Percentiles rank a stretch among this genome's conserved stretches.
phyloP scores from a whole-genome alignment of 2,797 vertebrate species.

The Babyrousa celebensis region DNA sequence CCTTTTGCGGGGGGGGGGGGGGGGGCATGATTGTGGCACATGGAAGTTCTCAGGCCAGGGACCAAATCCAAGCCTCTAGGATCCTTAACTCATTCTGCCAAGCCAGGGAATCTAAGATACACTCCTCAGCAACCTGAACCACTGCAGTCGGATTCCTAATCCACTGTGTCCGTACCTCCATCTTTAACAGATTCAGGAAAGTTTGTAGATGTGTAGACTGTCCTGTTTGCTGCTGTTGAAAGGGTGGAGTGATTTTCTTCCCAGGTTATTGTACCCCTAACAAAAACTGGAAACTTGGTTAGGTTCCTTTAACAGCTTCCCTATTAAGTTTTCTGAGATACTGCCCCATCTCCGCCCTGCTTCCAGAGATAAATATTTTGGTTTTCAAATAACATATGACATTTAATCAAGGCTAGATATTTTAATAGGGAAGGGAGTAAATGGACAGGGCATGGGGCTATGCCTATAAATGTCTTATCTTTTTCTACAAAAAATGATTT shows the following conservation, averaged over 20 bases:
- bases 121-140: too few species aligned
- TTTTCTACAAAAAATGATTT: conserved; percentile 48
- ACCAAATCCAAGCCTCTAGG: too few species aligned
- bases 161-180: neutral
- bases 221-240: neutral
- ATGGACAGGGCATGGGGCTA: neutral
- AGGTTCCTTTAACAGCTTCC: neutral
- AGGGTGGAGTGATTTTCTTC: neutral
- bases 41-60: too few species aligned
- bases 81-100: too few species aligned
- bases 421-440: neutral
- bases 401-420: neutral
- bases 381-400: neutral
- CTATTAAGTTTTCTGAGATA: neutral
- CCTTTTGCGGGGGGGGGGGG: too few species aligned
- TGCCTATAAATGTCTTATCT: neutral
- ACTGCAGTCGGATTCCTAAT: too few species aligned
- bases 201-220: fast-evolving
- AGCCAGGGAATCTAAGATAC: too few species aligned
- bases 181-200: neutral
- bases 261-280: neutral
- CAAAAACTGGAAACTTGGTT: neutral
- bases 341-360: neutral
- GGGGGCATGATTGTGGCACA: too few species aligned
- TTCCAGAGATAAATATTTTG: neutral